Percentiles rank a stretch among this genome's conserved stretches.
Evolutionary conservation across 1,140 invertebrate species (phyloP).

Genomic region (Charaxes varanes): DNA sequence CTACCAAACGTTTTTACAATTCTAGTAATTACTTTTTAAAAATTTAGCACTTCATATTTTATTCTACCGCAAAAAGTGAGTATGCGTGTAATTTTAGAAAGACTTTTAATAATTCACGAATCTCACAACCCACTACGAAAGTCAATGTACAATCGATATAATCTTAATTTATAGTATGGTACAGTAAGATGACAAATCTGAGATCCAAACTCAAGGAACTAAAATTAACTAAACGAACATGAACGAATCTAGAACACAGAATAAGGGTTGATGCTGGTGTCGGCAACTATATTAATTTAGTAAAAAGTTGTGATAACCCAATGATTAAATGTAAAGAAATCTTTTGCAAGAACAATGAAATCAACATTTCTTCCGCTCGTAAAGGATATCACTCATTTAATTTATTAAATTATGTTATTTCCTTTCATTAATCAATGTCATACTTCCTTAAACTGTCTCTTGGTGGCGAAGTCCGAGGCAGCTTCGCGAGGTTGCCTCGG

Average conservation of each 20-base stretch:
- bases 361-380: no score
- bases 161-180: conserved; percentile 32
- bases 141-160: conserved; percentile 37
- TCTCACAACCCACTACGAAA: conserved; percentile 62
- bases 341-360: no score
- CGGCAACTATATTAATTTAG: no score
- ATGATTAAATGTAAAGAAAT: no score
- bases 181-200: conserved; percentile 47
- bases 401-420: no score
- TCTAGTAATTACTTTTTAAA: conserved; percentile 14
- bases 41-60: conserved; percentile 16
- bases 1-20: conserved; percentile 15
- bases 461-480: no score
- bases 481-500: no score
- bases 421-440: no score
- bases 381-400: no score
- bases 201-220: conserved; percentile 62
- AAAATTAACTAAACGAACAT: conserved; percentile 29
- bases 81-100: conserved; percentile 27
- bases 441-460: no score
- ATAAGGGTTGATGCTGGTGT: no score
- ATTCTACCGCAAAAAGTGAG: conserved; percentile 3
- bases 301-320: no score
- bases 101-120: conserved; percentile 12
- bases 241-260: conserved; percentile 18